Percentiles rank a stretch among this genome's conserved stretches.
Evolutionary conservation across 2,113 vertebrate genomes (phyloP).

Genomic region (Morphnarchus princeps): DNA sequence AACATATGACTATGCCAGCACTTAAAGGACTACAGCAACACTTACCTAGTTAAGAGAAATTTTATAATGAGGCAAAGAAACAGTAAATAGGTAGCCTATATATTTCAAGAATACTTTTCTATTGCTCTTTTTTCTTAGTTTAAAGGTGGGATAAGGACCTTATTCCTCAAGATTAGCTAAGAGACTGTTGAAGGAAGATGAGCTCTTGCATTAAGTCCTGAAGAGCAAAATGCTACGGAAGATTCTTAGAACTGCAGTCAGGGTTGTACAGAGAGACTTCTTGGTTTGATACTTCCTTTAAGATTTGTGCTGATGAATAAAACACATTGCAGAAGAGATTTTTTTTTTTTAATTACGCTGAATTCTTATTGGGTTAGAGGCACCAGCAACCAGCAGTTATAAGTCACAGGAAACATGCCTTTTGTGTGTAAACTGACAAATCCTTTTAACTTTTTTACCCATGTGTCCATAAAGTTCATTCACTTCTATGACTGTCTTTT

Average conservation of each 20-base stretch:
- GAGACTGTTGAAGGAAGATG: background rate
- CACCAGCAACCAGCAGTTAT: background rate
- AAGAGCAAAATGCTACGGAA: background rate
- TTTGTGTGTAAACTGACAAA: background rate
- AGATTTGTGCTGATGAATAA: background rate
- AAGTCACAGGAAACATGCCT: background rate
- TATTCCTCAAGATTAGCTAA: background rate
- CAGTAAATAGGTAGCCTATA: background rate
- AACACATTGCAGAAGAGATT: background rate
- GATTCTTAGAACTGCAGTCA: background rate
- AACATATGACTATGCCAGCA: background rate
- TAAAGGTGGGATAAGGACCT: background rate
- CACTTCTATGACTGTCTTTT: background rate
- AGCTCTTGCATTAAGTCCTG: background rate
- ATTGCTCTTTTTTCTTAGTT: background rate
- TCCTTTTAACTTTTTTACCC: background rate
- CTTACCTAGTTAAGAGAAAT: background rate
- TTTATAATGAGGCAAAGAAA: background rate
- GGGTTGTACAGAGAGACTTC: background rate
- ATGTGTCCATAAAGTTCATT: background rate
- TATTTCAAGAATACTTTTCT: background rate
- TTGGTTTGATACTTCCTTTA: background rate
- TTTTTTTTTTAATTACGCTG: background rate
- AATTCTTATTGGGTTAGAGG: background rate
- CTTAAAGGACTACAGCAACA: background rate